phyloP scores from a whole-genome alignment of 1,140 invertebrate genomes.

The Brachionus plicatilis region DNA sequence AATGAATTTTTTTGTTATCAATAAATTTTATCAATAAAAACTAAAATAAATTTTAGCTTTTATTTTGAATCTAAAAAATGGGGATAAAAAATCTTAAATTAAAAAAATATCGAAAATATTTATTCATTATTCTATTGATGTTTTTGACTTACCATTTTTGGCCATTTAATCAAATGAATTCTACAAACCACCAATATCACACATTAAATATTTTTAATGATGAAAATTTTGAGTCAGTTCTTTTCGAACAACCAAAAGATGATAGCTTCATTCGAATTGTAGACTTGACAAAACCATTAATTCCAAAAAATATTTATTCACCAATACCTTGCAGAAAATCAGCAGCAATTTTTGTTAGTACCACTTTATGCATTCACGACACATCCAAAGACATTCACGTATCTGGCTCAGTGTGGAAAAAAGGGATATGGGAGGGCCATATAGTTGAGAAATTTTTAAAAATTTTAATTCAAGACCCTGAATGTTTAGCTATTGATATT shows the following conservation, averaged over 20 bases:
- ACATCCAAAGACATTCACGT: neutral
- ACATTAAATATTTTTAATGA: neutral
- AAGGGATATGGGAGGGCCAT: neutral
- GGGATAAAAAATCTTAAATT: no score
- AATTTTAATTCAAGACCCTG: neutral
- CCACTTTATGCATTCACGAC: conserved; percentile 21
- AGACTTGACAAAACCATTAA: neutral
- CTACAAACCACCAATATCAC: no score
- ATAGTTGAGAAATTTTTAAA: neutral
- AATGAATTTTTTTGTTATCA: no score
- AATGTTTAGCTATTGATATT: neutral
- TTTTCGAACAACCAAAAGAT: neutral
- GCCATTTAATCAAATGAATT: no score
- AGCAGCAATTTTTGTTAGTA: neutral
- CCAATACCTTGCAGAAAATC: neutral
- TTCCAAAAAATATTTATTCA: neutral
- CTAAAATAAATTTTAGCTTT: no score
- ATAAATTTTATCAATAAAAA: no score
- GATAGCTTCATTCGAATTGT: neutral
- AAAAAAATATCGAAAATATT: no score
- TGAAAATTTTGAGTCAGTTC: neutral
- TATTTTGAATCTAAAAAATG: no score
- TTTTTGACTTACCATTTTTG: no score
- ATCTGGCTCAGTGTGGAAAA: neutral
- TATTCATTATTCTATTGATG: no score